Evolutionary conservation across 2,888 invertebrate genomes (phyloP), one percentile per base, ranked within the genome.

Genomic region (Tetheella fluctuosa): DNA sequence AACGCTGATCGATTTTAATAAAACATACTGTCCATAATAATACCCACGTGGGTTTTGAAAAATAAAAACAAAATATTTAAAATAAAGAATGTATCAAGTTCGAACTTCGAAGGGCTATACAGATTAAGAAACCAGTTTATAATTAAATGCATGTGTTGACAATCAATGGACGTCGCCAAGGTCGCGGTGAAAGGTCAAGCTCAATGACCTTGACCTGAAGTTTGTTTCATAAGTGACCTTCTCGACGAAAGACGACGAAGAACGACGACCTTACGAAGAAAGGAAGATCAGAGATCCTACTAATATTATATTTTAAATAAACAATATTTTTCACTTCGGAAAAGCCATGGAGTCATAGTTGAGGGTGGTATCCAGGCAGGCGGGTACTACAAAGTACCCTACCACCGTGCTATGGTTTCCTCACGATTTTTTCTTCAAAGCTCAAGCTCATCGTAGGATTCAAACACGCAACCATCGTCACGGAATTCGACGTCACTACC

Each of bases 171-270:
- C 20, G 48, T 48, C 48, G 17, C 48, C 48, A 48, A 48, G 48
- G 48, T 3, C 48, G 20, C 20, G 20, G 48, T 48, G 48, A 48
- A 48, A 48, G 48, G 48, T 48, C 48, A 48, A 48, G 48, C 48
- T 20, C 48, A 20, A 10, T 20, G 48, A 48, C 48, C 48, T 10
- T 48, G 20, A 48, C 48, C 48, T 10, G 20, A 48, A 2, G 20
- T 20, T 20, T 6, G 48, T 48, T 48, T 20, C 48, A 48, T 48
- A 48, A 48, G 10, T 48, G 17, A 20, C 20, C 48, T 48, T 20
- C 10, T n/a, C 20, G 10, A 48, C n/a, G n/a, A 48, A 20, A 20
- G 20, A 48, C 17, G 17, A 20, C 48, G 20, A 10, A 39, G 13
- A 10, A 8, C 2, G n/a, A n/a, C n/a, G n/a, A n/a, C n/a, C n/a